Conservation (phyloP, 2,113 vertebrate genomes). For the Passer domesticus region DNA sequence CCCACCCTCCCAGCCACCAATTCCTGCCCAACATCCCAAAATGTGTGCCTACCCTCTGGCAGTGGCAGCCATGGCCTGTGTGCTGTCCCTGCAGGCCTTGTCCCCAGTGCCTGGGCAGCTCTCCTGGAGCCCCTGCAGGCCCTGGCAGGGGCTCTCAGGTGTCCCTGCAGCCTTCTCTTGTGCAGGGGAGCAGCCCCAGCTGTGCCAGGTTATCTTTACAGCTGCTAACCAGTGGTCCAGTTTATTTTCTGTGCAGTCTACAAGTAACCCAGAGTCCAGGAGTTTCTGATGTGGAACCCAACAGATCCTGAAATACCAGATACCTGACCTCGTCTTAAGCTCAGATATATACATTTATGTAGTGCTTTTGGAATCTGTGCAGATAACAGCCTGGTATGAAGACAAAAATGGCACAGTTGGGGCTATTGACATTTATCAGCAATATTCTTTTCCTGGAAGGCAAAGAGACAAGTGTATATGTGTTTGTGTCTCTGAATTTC, state of each 20-base stretch:
- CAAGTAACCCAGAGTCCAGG: not conserved
- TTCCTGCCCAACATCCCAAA: not conserved
- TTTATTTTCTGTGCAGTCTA: not conserved
- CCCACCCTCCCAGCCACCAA: not conserved
- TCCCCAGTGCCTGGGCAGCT: not conserved
- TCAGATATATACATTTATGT: not conserved
- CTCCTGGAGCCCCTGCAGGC: not conserved
- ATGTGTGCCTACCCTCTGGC: not conserved
- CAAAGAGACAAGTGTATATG: not conserved
- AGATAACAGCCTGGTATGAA: not conserved
- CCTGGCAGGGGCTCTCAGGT: not conserved
- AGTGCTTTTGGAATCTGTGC: not conserved
- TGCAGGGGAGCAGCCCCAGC: rapidly evolving
- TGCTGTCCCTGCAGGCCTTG: not conserved
- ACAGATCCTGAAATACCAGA: not conserved
- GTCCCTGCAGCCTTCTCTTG: not conserved
- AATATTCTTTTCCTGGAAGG: not conserved
- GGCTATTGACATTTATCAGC: not conserved
- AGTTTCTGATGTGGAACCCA: not conserved
- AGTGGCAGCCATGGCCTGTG: not conserved
- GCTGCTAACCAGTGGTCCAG: not conserved
- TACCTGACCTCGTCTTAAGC: not conserved
- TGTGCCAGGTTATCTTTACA: rapidly evolving
- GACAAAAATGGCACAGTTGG: rapidly evolving
- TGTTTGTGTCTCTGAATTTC: not conserved